phyloP scores from a whole-genome alignment of 2,113 vertebrate genomes.

The Aptenodytes patagonicus region DNA sequence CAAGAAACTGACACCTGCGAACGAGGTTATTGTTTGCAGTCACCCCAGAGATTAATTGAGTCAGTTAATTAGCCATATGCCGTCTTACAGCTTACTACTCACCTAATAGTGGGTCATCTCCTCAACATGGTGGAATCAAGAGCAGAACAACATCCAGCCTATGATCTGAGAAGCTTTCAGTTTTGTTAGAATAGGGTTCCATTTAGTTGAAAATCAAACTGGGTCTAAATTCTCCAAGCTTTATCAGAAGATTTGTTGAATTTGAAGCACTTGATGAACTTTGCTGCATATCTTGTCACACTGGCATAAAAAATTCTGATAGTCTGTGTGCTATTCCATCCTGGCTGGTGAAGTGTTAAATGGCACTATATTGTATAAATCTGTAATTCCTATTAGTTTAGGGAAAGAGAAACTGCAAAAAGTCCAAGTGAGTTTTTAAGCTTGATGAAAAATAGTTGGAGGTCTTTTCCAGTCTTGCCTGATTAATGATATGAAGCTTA shows the following conservation, averaged over 20 bases:
- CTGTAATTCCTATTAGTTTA: neutral
- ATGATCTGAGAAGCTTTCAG: neutral
- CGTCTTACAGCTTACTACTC: neutral
- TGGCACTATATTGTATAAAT: neutral
- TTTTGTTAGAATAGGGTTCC: neutral
- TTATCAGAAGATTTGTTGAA: neutral
- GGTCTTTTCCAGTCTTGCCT: neutral
- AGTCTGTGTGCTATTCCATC: neutral
- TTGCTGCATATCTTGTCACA: neutral
- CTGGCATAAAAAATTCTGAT: neutral
- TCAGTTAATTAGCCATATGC: neutral
- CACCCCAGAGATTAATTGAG: neutral
- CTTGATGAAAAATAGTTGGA: neutral
- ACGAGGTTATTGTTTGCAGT: neutral
- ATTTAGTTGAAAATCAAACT: neutral
- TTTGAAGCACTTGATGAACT: neutral
- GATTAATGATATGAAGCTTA: neutral
- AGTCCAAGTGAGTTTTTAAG: neutral
- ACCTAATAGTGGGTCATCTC: neutral
- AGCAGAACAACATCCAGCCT: neutral
- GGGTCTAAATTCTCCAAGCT: neutral
- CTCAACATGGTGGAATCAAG: neutral
- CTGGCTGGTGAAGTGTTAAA: neutral
- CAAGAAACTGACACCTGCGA: neutral
- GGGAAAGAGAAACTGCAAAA: neutral